Base-by-base conservation (phyloP, 2,797 vertebrate species). In the Lutjanus argentimaculatus region DNA sequence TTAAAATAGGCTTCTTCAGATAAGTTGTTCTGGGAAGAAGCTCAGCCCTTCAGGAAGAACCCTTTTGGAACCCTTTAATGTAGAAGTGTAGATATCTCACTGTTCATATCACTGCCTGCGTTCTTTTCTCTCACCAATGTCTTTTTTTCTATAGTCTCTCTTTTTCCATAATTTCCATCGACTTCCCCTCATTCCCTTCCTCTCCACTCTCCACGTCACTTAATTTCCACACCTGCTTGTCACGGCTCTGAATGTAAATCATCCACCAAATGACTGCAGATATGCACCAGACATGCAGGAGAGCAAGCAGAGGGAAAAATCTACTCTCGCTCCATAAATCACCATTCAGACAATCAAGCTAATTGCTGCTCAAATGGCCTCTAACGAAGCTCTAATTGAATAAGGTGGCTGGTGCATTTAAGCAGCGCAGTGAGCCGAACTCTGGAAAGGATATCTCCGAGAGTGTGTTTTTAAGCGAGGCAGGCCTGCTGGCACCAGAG, bases 181-280 rank as follows among this genome's bases (percentile, higher is more conserved):
- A 49, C 67, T 56, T 71, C 59, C 58, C 22, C 51, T 62, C 25
- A 40, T 73, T 84, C 66, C 57, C 51, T 82, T 82, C 65, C 53
- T 82, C 62, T 85, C 42, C 76, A 72, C 57, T 71, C 62, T 57
- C 64, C 22, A 56, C 70, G 30, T 82, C 75, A 73, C 71, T 85
- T 80, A 83, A 82, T 90, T 89, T 81, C 85, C 88, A 89, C 94
- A 93, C 91, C 86, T 93, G 93, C 86, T 86, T 90, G 89, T 91
- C 93, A 87, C 52, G 68, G 62, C 36, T 68, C 69, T 72, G 69
- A 75, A 86, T 83, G 61, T 77, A 85, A 85, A 86, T 91, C 80
- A 87, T 75, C 74, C 30, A 86, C 75, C 88, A 93, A 89, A 91
- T 86, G 67, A 71, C 61, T 71, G 57, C 77, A 89, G 79, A 90